phyloP scores from a whole-genome alignment of 2,113 vertebrate species.

The Sylvicapra grimmia region DNA sequence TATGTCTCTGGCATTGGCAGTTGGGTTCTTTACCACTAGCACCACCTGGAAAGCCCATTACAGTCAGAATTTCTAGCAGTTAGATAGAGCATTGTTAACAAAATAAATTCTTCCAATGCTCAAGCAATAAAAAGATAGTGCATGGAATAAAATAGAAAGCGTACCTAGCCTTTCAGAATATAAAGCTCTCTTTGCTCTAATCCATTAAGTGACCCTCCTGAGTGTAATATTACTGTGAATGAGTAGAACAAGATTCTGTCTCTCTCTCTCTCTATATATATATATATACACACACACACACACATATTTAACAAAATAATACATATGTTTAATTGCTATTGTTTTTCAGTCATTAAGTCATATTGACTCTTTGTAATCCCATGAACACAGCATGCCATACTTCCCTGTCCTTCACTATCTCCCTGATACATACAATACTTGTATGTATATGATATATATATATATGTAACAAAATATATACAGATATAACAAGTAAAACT shows the following conservation, averaged over 20 bases:
- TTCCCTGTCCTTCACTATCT: not conserved
- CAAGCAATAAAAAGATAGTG: not conserved
- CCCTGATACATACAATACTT: not conserved
- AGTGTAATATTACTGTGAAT: not conserved
- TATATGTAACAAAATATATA: not conserved
- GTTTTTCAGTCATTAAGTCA: not conserved
- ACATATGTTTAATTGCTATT: not conserved
- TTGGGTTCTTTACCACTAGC: not conserved
- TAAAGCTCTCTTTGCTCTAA: not conserved
- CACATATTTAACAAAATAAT: not conserved
- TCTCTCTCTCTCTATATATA: not conserved
- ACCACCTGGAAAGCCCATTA: not conserved
- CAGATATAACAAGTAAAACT: not conserved
- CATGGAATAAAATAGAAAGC: not conserved
- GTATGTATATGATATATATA: not conserved
- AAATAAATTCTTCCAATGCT: not conserved
- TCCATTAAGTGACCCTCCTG: not conserved
- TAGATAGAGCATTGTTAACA: not conserved
- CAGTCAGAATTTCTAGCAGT: not conserved
- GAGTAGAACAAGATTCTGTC: not conserved
- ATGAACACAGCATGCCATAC: not conserved
- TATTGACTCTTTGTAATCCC: not conserved
- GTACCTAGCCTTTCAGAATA: not conserved
- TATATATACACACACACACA: rapidly evolving
- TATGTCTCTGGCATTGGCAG: not conserved